Evolutionary conservation across 2,113 vertebrate genomes (phyloP).

Genomic region (Forbesichthys agassizii): DNA sequence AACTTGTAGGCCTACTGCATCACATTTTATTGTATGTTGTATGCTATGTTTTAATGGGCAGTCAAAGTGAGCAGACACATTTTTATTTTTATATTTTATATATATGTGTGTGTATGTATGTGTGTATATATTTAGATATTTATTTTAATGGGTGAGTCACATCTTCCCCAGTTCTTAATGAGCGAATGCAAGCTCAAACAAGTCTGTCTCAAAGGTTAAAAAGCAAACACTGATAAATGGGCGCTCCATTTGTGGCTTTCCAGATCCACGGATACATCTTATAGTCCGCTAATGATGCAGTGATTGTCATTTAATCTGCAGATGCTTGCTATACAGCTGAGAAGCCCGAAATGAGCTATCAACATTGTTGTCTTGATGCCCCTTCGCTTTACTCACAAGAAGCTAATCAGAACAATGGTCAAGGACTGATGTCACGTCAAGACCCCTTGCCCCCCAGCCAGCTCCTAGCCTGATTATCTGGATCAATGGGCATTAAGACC

Average conservation of each 20-base stretch:
- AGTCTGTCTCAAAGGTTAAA: conserved; percentile 32
- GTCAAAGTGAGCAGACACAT: neutral
- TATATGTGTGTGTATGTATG: neutral
- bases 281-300: conserved; percentile 43
- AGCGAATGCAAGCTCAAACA: conserved; percentile 51
- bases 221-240: conserved; percentile 26
- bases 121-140: neutral
- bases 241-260: conserved; percentile 35
- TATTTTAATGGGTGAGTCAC: conserved; percentile 3
- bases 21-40: too few relatives aligned
- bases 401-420: conserved; percentile 53
- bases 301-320: conserved; percentile 50
- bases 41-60: neutral
- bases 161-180: neutral
- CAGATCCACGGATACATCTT: conserved; percentile 49
- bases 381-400: conserved; percentile 69
- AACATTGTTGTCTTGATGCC: conserved; percentile 64
- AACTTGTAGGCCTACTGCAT: conserved; percentile 4
- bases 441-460: conserved; percentile 49
- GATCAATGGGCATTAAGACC: conserved; percentile 69
- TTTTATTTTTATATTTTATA: neutral
- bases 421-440: conserved; percentile 46
- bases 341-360: conserved; percentile 46
- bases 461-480: conserved; percentile 68
- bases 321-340: conserved; percentile 17